These are phyloP conservation scores for Plodia interpunctella DNA, from an alignment of 1,140 invertebrate genomes.

Conservation along the genomic window DNA sequence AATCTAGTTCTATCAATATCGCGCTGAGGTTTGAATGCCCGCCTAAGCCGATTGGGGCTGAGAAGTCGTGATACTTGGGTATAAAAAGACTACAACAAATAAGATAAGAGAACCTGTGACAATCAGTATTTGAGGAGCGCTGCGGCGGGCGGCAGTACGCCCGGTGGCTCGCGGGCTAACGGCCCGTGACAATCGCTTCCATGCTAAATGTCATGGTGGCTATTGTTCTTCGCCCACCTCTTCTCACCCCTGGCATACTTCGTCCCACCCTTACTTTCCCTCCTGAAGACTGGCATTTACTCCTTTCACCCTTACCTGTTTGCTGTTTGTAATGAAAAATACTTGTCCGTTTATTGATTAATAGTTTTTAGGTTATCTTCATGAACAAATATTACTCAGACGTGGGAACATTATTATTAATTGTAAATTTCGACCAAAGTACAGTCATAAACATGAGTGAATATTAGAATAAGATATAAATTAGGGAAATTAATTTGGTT, in stretches of 20 bases:
- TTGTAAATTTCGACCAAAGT: background rate
- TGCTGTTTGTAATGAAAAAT: slow-evolving; percentile 49
- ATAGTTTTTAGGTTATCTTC: slow-evolving; percentile 15
- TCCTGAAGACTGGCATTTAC: slow-evolving; percentile 60
- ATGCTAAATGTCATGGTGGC: slow-evolving; percentile 75
- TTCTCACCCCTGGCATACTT: slow-evolving; percentile 26
- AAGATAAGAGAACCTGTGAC: slow-evolving; percentile 23
- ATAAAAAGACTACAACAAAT: slow-evolving; percentile 13
- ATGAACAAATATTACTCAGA: background rate
- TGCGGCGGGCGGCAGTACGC: slow-evolving; percentile 48
- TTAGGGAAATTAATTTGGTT: slow-evolving; percentile 14
- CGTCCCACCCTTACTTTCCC: slow-evolving; percentile 38
- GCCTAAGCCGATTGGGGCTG: slow-evolving; percentile 4
- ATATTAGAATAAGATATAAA: background rate
- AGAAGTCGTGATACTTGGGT: slow-evolving; percentile 36
- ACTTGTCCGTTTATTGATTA: slow-evolving; percentile 21
- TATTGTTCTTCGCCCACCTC: slow-evolving; percentile 56
- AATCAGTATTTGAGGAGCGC: slow-evolving; percentile 35
- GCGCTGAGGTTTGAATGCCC: slow-evolving; percentile 17
- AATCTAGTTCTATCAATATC: slow-evolving; percentile 1
- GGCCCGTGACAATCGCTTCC: slow-evolving; percentile 71
- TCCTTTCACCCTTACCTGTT: slow-evolving; percentile 38
- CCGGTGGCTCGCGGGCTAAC: slow-evolving; percentile 55
- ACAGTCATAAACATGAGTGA: background rate
- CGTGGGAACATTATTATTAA: background rate